Evolutionary conservation across 1,140 invertebrate species (phyloP), one percentile per base, ranked within the genome.

Genomic region (Cotesia glomerata): DNA sequence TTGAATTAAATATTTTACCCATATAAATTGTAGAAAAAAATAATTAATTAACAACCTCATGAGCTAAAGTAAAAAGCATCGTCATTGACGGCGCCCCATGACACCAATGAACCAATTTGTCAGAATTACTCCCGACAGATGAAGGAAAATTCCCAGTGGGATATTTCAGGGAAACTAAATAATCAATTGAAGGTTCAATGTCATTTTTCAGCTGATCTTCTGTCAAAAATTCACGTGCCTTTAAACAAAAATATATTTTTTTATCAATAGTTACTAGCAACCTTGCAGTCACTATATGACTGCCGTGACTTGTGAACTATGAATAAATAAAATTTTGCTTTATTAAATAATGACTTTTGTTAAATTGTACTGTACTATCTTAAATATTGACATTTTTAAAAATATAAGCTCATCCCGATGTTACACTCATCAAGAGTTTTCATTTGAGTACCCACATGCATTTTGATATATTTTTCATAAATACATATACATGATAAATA

Each of bases 101-200:
- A 89, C 97, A 98, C 97, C 97, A 98, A 76, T 98, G 97, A 1
- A 98, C 91, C 54, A 98, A 89, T 84, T 90, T 91, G 81, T 98
- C 95, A 39, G 85, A 85, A 39, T 86, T 87, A 76, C 90, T 93
- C 13, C 90, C 91, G 0, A 93, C 65, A 0, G 95, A 97, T 0
- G 95, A 97, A 3, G 94, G 94, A 82, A 94, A 94, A 87, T 98
- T 98, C 2, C 94, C 94, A 76, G 93, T 93, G n/a, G 90, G 82
- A 83, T 90, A 94, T 78, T 88, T 87, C 51, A 90, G 73, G n/a
- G 78, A 83, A 5, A 88, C 75, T 72, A 95, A 81, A 81, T 89
- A 93, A 75, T 94, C 89, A 66, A 96, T 83, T 7, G 91, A 90
- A 35, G 92, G 91, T 76, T 88, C 87, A 49, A 91, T 82, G 18